Percentiles rank a stretch among this genome's conserved stretches.
Conservation (phyloP, 2,888 invertebrate genomes). For the Andrena fulva region DNA sequence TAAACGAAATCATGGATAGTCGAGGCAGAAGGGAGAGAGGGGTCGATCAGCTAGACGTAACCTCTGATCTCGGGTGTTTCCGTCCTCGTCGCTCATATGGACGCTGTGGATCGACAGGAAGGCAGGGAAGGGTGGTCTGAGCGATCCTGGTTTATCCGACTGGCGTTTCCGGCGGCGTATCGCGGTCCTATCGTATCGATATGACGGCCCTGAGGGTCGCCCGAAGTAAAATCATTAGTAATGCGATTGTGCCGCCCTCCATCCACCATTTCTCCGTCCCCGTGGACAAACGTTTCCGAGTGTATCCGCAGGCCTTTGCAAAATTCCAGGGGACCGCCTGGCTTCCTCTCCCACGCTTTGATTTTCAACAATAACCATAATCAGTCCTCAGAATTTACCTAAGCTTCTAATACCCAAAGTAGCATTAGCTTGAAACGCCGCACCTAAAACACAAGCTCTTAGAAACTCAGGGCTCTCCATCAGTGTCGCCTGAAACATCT, state of each 20-base stretch:
- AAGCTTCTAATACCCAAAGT: no score
- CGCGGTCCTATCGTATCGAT: slow-evolving; percentile 79
- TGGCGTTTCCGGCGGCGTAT: slow-evolving; percentile 75
- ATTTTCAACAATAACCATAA: not conserved
- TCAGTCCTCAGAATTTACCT: not conserved
- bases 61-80: slow-evolving; percentile 66
- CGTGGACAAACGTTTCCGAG: slow-evolving; percentile 41
- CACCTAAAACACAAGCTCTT: no score
- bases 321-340: slow-evolving; percentile 31
- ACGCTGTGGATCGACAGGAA: slow-evolving; percentile 47
- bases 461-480: no score
- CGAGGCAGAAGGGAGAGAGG: slow-evolving; percentile 50
- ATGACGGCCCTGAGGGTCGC: slow-evolving; percentile 79
- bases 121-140: slow-evolving; percentile 57
- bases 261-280: slow-evolving; percentile 51
- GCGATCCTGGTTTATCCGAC: slow-evolving; percentile 75
- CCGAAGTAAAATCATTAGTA: slow-evolving; percentile 81
- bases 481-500: no score
- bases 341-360: not conserved
- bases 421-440: no score
- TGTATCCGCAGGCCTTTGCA: slow-evolving; percentile 55
- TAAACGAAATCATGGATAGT: slow-evolving; percentile 80
- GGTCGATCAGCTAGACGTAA: slow-evolving; percentile 77
- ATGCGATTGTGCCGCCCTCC: slow-evolving; percentile 76
- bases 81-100: slow-evolving; percentile 25